Base-by-base conservation (phyloP, 2,888 invertebrate species). In the Brachycybe producta region DNA sequence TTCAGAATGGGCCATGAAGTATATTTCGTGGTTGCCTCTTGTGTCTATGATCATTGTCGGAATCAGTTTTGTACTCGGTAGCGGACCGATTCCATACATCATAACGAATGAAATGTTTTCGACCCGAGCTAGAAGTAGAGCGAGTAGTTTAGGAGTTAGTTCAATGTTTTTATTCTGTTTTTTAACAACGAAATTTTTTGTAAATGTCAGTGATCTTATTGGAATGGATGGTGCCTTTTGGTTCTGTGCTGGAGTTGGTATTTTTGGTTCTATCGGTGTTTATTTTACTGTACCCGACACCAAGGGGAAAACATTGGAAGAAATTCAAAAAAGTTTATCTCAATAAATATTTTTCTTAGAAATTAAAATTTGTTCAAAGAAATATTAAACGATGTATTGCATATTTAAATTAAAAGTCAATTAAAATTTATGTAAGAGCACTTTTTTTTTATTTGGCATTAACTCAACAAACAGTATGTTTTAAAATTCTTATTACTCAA, bases 251-350 rank as follows among this genome's bases (percentile, higher is more conserved):
- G 70, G 64, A 0, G 75, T 80, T 55, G 83, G 82, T 76, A 61
- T 75, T 0, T 7, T 73, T 0, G 79, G 79, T 19, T 73, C 79
- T 0, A 70, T 82, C 62, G 91, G 87, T 68, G 77, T 81, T 0
- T 66, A 79, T 44, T 74, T 80, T 57, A 64, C 80, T 48, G 84
- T 91, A 7, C 90, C 90, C 0, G 90, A 91, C 70, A 91, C 91
- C 3, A 88, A 85, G 66, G 90, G 90, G 1, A 81, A 81, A 59
- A 85, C 87, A 63, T 71, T 91, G 60, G 86, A 86, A 64, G 87
- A 90, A 67, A 87, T 90, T 56, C 56, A n/a, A n/a, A n/a, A n/a
- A n/a, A n/a, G n/a, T n/a, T n/a, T n/a, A n/a, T n/a, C n/a, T n/a
- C n/a, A n/a, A n/a, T n/a, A n/a, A n/a, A n/a, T n/a, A n/a, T n/a